A percentile compares a stretch with the other conserved stretches of the same genome.
Conservation (phyloP, 1,140 invertebrate species). For the Drosophila yakuba region DNA sequence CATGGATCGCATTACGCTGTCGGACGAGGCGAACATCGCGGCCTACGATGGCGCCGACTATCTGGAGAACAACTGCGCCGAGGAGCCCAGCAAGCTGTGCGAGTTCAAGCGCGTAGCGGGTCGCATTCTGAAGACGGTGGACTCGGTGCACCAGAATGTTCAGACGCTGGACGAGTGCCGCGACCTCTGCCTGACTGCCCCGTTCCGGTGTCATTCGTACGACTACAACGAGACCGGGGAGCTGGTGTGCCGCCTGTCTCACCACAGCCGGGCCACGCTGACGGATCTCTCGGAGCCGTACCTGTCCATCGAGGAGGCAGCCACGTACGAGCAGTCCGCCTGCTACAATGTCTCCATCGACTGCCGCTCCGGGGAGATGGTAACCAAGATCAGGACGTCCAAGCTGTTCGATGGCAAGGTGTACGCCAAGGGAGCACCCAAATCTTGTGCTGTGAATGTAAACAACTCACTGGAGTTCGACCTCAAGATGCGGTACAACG, state of each 20-base stretch:
- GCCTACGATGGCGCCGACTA: constrained; percentile 91
- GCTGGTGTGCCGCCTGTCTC: constrained; percentile 95
- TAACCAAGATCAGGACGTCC: constrained; percentile 95
- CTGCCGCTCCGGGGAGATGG: constrained; percentile 96
- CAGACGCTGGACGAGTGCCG: constrained; percentile 93
- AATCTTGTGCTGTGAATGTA: constrained; percentile 95
- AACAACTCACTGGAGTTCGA: constrained; percentile 94
- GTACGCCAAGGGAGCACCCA: constrained; percentile 96
- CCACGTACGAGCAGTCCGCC: constrained; percentile 95
- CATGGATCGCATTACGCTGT: constrained; percentile 95
- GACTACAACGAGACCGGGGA: constrained; percentile 97
- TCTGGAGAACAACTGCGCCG: constrained; percentile 95
- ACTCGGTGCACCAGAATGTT: constrained; percentile 96
- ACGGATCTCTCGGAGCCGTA: constrained; percentile 96
- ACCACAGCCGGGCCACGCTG: constrained; percentile 94
- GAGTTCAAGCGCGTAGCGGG: constrained; percentile 95
- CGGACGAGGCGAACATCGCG: constrained; percentile 90
- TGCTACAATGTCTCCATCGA: constrained; percentile 98
- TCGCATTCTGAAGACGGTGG: constrained; percentile 96
- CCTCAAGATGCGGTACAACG: constrained; percentile 94
- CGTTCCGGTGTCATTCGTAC: constrained; percentile 95
- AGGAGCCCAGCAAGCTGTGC: constrained; percentile 95
- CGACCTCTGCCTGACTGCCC: constrained; percentile 94
- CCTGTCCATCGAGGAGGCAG: constrained; percentile 93
- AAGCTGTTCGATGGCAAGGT: constrained; percentile 97